Evolutionary conservation across 2,888 invertebrate species (phyloP).

Genomic region (Eupsilia transversa): DNA sequence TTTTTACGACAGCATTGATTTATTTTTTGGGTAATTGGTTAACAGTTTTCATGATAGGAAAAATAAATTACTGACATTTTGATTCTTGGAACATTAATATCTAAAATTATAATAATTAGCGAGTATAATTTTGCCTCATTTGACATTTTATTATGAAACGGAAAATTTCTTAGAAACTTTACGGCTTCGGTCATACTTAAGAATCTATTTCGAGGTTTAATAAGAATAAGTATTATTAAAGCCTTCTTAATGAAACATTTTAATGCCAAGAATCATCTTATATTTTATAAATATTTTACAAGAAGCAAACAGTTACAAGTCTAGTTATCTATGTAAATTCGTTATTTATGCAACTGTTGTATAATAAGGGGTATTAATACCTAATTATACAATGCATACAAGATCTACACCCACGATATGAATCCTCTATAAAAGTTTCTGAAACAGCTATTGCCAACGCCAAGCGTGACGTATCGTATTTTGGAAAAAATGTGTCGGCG

Average conservation of each 20-base stretch:
- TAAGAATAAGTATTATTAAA: background rate
- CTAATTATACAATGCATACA: no score
- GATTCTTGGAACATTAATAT: background rate
- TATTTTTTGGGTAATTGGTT: conserved; percentile 40
- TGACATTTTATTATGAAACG: conserved; percentile 4
- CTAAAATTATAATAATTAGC: conserved; percentile 2
- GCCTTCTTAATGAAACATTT: conserved; percentile 1
- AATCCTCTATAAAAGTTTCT: no score
- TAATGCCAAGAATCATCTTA: background rate
- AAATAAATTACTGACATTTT: conserved; percentile 21
- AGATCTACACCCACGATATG: no score
- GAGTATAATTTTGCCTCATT: no score
- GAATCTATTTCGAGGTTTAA: conserved; percentile 24
- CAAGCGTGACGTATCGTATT: no score
- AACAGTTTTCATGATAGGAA: conserved; percentile 30
- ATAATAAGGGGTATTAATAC: no score
- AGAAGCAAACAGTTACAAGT: background rate
- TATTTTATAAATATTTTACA: background rate
- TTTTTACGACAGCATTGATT: conserved; percentile 63
- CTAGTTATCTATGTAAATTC: background rate
- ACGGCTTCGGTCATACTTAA: background rate
- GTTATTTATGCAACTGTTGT: no score
- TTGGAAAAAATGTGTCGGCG: no score
- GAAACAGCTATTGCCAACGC: no score
- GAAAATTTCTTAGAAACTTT: background rate